Conservation (phyloP, 2,113 vertebrate genomes). For the Ptilonorhynchus violaceus region DNA sequence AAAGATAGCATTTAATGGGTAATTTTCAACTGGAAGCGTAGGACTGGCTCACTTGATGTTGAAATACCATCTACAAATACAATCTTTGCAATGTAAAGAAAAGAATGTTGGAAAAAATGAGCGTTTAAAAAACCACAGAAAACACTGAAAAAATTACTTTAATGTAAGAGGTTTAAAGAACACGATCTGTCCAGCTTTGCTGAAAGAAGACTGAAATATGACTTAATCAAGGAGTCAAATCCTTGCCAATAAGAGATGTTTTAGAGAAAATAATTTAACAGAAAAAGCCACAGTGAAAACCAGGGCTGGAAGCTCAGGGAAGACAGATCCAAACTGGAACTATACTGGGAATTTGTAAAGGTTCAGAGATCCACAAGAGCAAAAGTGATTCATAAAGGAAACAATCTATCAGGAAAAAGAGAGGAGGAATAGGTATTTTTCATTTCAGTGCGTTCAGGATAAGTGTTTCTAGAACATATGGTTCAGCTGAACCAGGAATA, state of each 20-base stretch:
- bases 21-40: background rate
- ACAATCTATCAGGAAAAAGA: background rate
- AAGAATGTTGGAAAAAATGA: background rate
- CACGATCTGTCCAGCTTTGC: background rate
- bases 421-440: background rate
- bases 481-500: background rate
- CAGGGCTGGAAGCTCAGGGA: background rate
- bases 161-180: background rate
- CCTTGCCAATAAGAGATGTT: background rate
- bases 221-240: background rate
- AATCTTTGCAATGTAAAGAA: background rate
- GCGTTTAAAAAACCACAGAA: background rate
- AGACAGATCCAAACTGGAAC: background rate
- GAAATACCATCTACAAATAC: background rate
- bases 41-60: background rate
- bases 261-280: background rate
- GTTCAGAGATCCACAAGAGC: background rate
- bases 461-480: background rate
- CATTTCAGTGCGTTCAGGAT: background rate
- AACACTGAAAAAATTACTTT: background rate
- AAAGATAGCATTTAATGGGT: background rate
- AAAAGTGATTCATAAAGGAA: background rate
- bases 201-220: background rate
- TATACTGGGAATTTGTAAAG: background rate
- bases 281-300: background rate